Conservation (phyloP, 2,797 vertebrate genomes). For the Chaenodraco wilsoni region DNA sequence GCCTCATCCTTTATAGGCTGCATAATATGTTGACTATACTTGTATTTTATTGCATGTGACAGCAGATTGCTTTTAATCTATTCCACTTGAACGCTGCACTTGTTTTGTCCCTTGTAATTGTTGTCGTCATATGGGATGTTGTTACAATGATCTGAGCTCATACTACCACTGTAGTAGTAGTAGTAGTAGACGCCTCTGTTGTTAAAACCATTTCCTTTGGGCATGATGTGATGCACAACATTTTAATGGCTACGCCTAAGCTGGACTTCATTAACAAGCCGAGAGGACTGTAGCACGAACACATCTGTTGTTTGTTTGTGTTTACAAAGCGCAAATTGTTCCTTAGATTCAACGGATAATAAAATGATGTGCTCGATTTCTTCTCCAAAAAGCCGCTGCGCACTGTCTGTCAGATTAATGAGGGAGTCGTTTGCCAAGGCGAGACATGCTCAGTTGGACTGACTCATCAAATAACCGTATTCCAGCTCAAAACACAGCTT, state of each 20-base stretch:
- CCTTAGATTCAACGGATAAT: slow-evolving; percentile 46
- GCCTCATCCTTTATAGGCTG: not conserved
- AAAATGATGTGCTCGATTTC: slow-evolving; percentile 53
- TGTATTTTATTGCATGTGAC: slow-evolving; percentile 10
- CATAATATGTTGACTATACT: not conserved
- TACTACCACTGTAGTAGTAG: not conserved
- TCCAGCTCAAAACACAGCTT: slow-evolving; percentile 47
- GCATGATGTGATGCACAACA: slow-evolving; percentile 30
- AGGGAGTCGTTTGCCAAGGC: slow-evolving; percentile 44
- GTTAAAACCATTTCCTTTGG: slow-evolving; percentile 37
- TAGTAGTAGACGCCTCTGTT: slow-evolving; percentile 20
- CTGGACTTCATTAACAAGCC: slow-evolving; percentile 30
- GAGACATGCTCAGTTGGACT: slow-evolving; percentile 51
- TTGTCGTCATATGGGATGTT: slow-evolving; percentile 18
- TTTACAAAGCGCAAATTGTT: slow-evolving; percentile 53
- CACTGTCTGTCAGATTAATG: slow-evolving; percentile 63
- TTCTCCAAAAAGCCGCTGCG: slow-evolving; percentile 27
- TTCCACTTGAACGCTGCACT: slow-evolving; percentile 27
- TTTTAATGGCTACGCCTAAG: slow-evolving; percentile 34
- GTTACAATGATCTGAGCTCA: slow-evolving; percentile 5
- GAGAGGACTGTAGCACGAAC: slow-evolving; percentile 42
- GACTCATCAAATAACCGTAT: slow-evolving; percentile 56
- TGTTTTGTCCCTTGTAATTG: slow-evolving; percentile 15
- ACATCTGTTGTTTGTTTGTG: slow-evolving; percentile 65
- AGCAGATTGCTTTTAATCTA: slow-evolving; percentile 29